Evolutionary conservation across 1,140 invertebrate genomes (phyloP).

Genomic region (Pygmarrhopalites habei): DNA sequence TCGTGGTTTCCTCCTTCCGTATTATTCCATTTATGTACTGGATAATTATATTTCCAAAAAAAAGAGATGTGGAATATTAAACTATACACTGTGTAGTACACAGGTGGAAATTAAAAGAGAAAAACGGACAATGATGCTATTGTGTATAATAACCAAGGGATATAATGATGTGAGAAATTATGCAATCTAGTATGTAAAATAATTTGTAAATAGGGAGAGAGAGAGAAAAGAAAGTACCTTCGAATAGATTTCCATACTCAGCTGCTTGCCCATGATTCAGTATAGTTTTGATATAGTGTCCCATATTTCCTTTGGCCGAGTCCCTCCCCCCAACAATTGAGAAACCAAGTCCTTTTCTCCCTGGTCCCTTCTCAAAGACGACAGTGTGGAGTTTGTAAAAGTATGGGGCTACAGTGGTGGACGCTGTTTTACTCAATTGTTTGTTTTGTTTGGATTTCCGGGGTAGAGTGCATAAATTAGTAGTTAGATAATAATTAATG

Average conservation of each 20-base stretch:
- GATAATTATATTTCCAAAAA: too few species aligned
- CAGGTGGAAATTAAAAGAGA: not conserved
- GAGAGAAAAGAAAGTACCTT: constrained; percentile 50
- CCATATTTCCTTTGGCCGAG: constrained; percentile 76
- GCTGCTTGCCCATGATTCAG: constrained; percentile 81
- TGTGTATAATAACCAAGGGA: too few species aligned
- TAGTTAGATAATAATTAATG: constrained; percentile 28
- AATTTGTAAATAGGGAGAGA: not conserved
- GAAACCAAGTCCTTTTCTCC: constrained; percentile 79
- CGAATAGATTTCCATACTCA: constrained; percentile 68
- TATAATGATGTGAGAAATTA: not conserved
- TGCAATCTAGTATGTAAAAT: not conserved
- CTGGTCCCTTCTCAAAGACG: constrained; percentile 69
- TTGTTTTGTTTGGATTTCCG: constrained; percentile 20
- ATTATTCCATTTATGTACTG: too few species aligned
- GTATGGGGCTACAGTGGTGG: constrained; percentile 44
- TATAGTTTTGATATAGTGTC: constrained; percentile 85
- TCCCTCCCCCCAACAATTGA: constrained; percentile 85
- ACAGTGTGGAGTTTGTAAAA: constrained; percentile 48
- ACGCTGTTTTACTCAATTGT: constrained; percentile 1
- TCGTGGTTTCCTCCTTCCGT: too few species aligned
- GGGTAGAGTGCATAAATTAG: constrained; percentile 33
- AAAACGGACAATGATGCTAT: not conserved
- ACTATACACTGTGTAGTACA: not conserved
- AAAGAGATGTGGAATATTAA: not conserved